Evolutionary conservation across 2,797 vertebrate genomes (phyloP).

Genomic region (Trachurus trachurus): DNA sequence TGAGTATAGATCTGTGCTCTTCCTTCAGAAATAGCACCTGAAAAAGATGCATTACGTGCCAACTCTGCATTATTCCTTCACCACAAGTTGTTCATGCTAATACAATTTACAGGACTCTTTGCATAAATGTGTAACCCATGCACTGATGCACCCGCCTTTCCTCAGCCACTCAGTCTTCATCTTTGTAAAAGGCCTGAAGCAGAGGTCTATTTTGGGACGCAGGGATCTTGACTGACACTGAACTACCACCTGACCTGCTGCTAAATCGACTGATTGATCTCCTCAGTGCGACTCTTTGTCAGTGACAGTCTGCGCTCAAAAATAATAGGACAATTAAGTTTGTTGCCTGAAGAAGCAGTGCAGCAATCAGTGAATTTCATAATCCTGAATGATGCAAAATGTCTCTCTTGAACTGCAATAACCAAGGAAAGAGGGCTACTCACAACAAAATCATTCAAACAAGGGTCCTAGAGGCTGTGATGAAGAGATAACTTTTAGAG

Average conservation of each 20-base stretch:
- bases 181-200: constrained; percentile 17
- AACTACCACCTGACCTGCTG: constrained; percentile 38
- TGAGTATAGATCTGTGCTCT: not conserved
- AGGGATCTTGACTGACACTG: constrained; percentile 26
- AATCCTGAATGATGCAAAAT: constrained; percentile 44
- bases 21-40: not conserved
- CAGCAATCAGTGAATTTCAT: constrained; percentile 50
- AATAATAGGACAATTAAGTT: constrained; percentile 35
- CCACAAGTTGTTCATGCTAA: constrained; percentile 60
- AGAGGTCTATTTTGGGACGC: constrained; percentile 19
- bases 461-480: constrained; percentile 8
- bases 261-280: constrained; percentile 36
- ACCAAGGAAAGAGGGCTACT: constrained; percentile 45
- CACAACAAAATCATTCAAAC: constrained; percentile 32
- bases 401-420: constrained; percentile 38
- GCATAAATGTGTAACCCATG: constrained; percentile 56
- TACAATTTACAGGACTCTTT: constrained; percentile 59
- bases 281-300: constrained; percentile 5
- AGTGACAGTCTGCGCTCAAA: not conserved
- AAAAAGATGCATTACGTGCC: not conserved
- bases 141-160: constrained; percentile 41
- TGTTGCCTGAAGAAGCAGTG: not conserved
- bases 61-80: constrained; percentile 29
- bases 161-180: constrained; percentile 37
- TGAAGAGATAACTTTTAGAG: constrained; percentile 34